phyloP scores from a whole-genome alignment of 2,797 vertebrate genomes.

The Ceryle rudis region DNA sequence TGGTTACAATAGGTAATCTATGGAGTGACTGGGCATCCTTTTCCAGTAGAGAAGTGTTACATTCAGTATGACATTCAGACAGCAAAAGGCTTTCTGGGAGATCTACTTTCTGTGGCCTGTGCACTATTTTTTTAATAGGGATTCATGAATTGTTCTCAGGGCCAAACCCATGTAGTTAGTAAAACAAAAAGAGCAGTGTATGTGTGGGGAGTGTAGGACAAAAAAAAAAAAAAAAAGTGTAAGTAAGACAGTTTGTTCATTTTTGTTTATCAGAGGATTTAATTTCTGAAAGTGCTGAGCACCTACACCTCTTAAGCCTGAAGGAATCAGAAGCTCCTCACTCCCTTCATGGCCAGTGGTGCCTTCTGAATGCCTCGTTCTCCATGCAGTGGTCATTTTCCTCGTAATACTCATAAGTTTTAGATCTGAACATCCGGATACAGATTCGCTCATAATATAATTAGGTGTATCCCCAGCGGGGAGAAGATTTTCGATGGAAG shows the following conservation, averaged over 20 bases:
- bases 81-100: neutral
- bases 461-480: neutral
- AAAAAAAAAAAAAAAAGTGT: neutral
- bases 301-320: neutral
- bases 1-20: neutral
- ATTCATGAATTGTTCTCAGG: neutral
- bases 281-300: neutral
- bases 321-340: neutral
- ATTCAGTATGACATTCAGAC: neutral
- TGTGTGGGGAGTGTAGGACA: too few species aligned
- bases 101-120: neutral
- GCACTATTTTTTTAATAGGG: neutral
- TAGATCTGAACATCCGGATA: constrained; percentile 33
- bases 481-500: constrained; percentile 10
- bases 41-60: neutral
- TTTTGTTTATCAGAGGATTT: neutral
- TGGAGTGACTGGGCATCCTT: neutral
- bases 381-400: neutral
- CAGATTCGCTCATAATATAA: neutral
- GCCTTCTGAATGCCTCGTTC: neutral
- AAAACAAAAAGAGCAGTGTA: neutral
- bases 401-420: accelerated
- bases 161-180: neutral
- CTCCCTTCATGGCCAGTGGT: neutral
- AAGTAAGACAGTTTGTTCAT: neutral